Conservation (phyloP, 92 coral and sea anemone species). For the Phenganax subtilis region DNA sequence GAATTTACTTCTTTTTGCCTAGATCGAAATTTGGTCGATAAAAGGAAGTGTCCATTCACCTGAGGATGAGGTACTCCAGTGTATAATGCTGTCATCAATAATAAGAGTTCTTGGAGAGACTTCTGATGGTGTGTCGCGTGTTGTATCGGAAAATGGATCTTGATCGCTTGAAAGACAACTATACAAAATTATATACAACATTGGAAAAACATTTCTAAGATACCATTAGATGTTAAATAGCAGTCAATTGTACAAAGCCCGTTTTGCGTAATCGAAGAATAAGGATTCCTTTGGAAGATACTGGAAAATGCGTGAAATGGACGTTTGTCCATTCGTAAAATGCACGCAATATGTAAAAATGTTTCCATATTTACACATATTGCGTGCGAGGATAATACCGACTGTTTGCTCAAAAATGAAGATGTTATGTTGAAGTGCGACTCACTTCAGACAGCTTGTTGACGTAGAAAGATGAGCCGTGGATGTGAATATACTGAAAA, state of each 20-base stretch:
- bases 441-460: conserved; percentile 12
- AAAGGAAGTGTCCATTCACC: background rate
- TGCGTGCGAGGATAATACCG: no score
- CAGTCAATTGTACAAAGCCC: no score
- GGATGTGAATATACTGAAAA: conserved; percentile 40
- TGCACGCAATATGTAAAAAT: no score
- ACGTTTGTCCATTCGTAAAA: no score
- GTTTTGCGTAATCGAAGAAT: no score
- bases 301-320: no score
- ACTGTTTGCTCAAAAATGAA: no score
- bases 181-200: background rate
- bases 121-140: conserved; percentile 29
- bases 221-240: no score
- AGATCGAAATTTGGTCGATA: no score
- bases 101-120: conserved; percentile 31
- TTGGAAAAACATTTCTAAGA: no score
- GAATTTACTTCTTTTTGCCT: no score
- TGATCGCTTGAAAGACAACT: conserved; percentile 28
- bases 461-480: conserved; percentile 3
- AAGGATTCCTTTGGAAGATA: background rate
- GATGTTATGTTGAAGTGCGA: background rate
- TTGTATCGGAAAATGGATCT: conserved; percentile 31
- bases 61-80: conserved; percentile 33
- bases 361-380: no score
- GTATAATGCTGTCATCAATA: conserved; percentile 29